phyloP scores from a whole-genome alignment of 2,113 vertebrate genomes.

The Menidia beryllina region DNA sequence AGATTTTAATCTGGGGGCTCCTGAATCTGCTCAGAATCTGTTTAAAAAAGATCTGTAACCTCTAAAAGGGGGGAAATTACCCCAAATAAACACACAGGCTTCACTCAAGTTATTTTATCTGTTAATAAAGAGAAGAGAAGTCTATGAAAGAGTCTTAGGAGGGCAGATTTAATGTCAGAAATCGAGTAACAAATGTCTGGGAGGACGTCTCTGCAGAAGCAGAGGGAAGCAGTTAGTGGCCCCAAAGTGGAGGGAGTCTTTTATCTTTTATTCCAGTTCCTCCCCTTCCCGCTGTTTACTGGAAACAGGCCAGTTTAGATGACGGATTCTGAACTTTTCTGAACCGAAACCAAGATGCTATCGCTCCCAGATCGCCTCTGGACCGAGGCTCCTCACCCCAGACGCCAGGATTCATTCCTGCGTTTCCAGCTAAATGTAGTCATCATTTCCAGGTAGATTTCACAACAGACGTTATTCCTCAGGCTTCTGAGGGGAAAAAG shows the following conservation, averaged over 20 bases:
- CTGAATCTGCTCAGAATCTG: too few relatives aligned
- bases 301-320: conserved; percentile 48
- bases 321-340: conserved; percentile 37
- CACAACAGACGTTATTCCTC: neutral
- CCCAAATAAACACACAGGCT: too few relatives aligned
- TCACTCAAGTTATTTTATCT: neutral
- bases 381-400: conserved; percentile 10
- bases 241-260: conserved; percentile 34
- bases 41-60: too few relatives aligned
- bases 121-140: neutral
- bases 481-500: neutral
- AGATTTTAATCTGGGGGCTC: too few relatives aligned
- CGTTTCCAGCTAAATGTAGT: neutral
- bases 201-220: conserved; percentile 35
- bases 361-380: conserved; percentile 2
- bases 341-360: conserved; percentile 19
- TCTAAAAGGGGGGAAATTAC: too few relatives aligned
- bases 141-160: neutral
- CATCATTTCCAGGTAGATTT: neutral
- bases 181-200: conserved; percentile 5
- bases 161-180: neutral
- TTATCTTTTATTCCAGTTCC: conserved; percentile 40
- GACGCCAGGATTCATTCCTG: conserved; percentile 1
- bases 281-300: conserved; percentile 58
- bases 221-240: conserved; percentile 56